A percentile compares a stretch with the other conserved stretches of the same genome.
Conservation (phyloP, 2,113 vertebrate genomes). For the Leptodactylus fuscus region DNA sequence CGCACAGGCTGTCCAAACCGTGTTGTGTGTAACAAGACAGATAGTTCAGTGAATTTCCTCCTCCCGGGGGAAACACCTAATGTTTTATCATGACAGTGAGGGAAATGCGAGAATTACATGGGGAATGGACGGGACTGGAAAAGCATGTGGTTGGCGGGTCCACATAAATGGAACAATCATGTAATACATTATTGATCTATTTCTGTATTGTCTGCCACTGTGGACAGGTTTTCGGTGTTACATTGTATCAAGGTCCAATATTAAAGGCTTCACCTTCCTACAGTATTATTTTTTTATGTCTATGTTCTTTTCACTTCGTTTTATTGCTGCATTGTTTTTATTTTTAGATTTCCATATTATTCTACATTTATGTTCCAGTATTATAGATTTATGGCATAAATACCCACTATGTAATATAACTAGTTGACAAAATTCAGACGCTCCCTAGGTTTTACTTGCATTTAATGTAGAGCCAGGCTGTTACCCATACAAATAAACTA, state of each 20-base stretch:
- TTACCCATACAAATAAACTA: no score
- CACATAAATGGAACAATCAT: conserved; percentile 13
- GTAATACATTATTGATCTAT: conserved; percentile 17
- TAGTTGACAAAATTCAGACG: neutral
- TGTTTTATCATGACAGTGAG: conserved; percentile 45
- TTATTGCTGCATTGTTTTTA: neutral
- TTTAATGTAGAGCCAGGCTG: no score
- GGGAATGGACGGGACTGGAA: conserved; percentile 42
- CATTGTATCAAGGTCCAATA: neutral
- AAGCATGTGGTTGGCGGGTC: neutral
- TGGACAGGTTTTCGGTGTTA: neutral
- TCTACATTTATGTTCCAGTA: no score
- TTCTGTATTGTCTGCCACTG: neutral
- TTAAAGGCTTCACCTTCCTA: neutral
- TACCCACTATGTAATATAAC: neutral
- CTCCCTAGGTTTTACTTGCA: no score
- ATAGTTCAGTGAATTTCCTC: neutral
- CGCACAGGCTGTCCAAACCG: neutral
- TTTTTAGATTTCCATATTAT: neutral
- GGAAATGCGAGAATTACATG: conserved; percentile 57
- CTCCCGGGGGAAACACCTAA: conserved; percentile 50
- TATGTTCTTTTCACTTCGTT: neutral
- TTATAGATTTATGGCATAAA: neutral
- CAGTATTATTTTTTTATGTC: neutral
- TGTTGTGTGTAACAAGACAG: conserved; percentile 13